These are phyloP conservation scores for Turritopsis dohrnii DNA, from an alignment of 30 jellyfish, hydroid and myxozoan genomes.

Conservation along the genomic window DNA sequence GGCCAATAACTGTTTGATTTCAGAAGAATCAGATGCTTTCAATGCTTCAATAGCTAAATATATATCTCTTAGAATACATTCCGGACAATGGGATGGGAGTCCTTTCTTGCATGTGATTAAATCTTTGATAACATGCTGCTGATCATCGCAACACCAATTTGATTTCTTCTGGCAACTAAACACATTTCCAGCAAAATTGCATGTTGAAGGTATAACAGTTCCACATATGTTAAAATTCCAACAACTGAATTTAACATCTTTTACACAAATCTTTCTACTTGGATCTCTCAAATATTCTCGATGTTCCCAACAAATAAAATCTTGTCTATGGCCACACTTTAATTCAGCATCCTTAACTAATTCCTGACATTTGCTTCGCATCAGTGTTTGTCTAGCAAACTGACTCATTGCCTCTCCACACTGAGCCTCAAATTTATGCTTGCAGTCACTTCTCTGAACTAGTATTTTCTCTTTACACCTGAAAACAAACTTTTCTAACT, in stretches of 20 bases:
- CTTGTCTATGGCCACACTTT: conserved; percentile 4
- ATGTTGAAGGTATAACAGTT: neutral
- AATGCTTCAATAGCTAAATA: neutral
- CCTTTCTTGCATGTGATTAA: neutral
- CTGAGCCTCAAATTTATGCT: neutral
- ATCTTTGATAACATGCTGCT: neutral
- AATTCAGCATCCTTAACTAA: neutral
- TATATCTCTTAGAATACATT: conserved; percentile 6
- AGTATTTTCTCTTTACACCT: conserved; percentile 4
- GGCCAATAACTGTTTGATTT: neutral
- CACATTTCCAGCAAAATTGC: neutral
- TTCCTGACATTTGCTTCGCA: neutral
- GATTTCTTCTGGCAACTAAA: neutral
- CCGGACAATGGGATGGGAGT: conserved; percentile 12
- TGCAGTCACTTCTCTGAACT: conserved; percentile 20
- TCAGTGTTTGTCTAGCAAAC: neutral
- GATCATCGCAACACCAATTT: neutral
- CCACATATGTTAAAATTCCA: conserved; percentile 12
- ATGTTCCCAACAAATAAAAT: neutral
- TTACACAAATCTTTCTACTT: neutral
- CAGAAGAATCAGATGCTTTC: neutral
- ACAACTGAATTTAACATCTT: conserved; percentile 7
- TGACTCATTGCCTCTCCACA: conserved; percentile 9
- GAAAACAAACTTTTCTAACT: neutral
- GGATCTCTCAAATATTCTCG: neutral